These are phyloP conservation scores for Chelonia mydas DNA, from an alignment of 2,797 vertebrate genomes.

Conservation along the genomic window DNA sequence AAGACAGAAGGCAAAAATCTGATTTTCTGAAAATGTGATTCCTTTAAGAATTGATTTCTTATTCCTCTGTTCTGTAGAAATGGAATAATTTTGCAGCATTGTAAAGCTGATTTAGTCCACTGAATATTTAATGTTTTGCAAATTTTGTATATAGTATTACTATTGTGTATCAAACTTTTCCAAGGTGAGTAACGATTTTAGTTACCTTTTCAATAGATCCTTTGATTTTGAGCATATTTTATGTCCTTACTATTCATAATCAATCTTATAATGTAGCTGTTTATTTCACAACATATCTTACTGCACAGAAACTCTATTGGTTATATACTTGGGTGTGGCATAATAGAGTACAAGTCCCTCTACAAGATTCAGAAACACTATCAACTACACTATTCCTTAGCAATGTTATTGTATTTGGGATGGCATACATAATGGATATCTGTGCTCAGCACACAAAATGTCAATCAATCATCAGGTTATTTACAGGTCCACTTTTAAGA, in stretches of 20 bases:
- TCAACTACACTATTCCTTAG: too few relatives aligned
- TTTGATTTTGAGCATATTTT: rapidly evolving
- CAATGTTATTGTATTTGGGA: not conserved
- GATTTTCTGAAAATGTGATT: rapidly evolving
- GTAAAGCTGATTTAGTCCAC: rapidly evolving
- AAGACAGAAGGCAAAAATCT: not conserved
- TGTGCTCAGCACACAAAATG: not conserved
- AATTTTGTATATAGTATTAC: not conserved
- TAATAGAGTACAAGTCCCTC: too few relatives aligned
- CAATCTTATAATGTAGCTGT: not conserved
- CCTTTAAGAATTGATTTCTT: rapidly evolving
- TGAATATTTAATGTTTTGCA: not conserved
- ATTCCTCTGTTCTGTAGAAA: not conserved
- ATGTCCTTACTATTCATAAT: not conserved
- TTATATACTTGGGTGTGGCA: not conserved
- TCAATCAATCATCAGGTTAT: not conserved
- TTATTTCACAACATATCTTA: not conserved
- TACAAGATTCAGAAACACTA: too few relatives aligned
- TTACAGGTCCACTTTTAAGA: not conserved
- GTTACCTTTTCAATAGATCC: not conserved
- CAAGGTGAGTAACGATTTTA: not conserved
- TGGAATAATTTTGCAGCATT: not conserved
- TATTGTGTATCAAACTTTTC: not conserved
- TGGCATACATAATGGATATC: not conserved
- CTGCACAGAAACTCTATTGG: not conserved